Evolutionary conservation across 2,797 vertebrate genomes (phyloP).

Genomic region (Phrynocephalus forsythii): DNA sequence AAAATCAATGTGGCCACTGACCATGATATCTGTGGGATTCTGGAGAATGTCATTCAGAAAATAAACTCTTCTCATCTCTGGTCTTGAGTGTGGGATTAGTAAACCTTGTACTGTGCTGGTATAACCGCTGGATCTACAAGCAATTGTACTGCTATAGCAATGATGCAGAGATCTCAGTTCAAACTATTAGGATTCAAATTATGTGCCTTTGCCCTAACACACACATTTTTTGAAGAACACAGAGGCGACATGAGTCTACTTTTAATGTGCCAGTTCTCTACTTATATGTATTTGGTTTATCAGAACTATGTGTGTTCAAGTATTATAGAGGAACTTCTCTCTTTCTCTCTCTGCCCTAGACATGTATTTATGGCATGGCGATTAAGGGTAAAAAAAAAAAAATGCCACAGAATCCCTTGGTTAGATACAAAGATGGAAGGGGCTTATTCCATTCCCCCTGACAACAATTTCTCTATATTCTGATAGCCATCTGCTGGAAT

Average conservation of each 20-base stretch:
- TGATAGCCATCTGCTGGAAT: constrained; percentile 50
- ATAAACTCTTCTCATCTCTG: no score
- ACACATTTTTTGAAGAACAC: background rate
- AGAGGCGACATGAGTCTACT: background rate
- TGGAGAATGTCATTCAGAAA: no score
- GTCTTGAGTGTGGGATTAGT: no score
- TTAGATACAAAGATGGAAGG: constrained; percentile 29
- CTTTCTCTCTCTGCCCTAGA: background rate
- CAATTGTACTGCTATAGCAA: background rate
- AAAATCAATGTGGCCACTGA: no score
- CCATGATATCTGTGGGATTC: no score
- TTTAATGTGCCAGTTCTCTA: background rate
- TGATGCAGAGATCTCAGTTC: background rate
- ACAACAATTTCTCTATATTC: constrained; percentile 43
- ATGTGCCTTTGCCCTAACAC: background rate
- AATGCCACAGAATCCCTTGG: constrained; percentile 31
- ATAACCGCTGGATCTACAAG: no score
- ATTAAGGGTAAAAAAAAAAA: constrained; percentile 34
- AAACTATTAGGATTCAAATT: background rate
- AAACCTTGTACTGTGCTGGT: no score
- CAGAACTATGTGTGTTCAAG: background rate
- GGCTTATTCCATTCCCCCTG: constrained; percentile 36
- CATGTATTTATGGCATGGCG: constrained; percentile 22
- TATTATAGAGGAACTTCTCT: background rate
- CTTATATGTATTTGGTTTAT: background rate